These are phyloP conservation scores for Cerceris rybyensis DNA, from an alignment of 2,888 invertebrate species.

Conservation along the genomic window DNA sequence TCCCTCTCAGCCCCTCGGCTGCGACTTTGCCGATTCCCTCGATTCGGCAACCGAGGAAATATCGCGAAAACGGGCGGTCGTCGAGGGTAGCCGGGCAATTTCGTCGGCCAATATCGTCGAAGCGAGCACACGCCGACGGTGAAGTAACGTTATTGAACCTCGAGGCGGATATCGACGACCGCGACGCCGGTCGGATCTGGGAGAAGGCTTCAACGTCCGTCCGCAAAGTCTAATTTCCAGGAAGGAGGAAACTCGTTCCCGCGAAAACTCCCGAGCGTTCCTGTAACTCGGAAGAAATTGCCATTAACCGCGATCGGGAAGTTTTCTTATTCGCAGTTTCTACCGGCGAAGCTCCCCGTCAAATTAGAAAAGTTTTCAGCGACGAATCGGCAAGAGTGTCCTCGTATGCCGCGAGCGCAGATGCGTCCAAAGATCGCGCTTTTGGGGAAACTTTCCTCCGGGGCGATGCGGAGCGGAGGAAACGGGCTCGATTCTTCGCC, in stretches of 20 bases:
- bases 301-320: slow-evolving; percentile 2
- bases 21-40: too few relatives aligned
- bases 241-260: neutral
- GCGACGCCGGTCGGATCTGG: too few relatives aligned
- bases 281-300: neutral
- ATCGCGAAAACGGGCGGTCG: too few relatives aligned
- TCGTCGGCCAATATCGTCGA: too few relatives aligned
- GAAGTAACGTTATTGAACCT: too few relatives aligned
- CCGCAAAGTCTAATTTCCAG: neutral
- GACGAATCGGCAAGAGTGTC: neutral
- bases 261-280: neutral
- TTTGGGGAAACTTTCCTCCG: neutral
- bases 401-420: neutral
- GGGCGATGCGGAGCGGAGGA: neutral
- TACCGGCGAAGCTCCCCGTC: neutral
- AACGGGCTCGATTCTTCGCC: neutral
- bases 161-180: too few relatives aligned
- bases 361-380: slow-evolving; percentile 12
- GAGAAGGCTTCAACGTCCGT: neutral
- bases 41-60: too few relatives aligned
- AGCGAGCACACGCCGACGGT: too few relatives aligned
- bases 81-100: too few relatives aligned
- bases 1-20: too few relatives aligned
- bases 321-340: slow-evolving; percentile 11
- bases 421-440: neutral